Percentiles rank a stretch among this genome's conserved stretches.
These are phyloP conservation scores for Corbicula japonica DNA, from an alignment of 2,888 invertebrate genomes.

Conservation along the genomic window DNA sequence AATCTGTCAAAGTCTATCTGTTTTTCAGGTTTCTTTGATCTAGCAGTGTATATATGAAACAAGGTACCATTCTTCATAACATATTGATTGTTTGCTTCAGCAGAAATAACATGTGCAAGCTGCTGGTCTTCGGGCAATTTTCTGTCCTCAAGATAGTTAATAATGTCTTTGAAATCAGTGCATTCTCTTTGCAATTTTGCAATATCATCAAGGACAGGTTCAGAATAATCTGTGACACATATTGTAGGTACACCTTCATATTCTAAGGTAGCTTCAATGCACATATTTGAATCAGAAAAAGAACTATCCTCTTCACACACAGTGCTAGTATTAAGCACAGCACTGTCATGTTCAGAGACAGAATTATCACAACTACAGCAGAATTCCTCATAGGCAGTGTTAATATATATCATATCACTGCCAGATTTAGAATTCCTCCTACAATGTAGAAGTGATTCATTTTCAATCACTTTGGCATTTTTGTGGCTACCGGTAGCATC, in stretches of 20 bases:
- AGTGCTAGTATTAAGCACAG: too few relatives aligned
- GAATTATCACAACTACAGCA: too few relatives aligned
- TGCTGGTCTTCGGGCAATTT: constrained; percentile 40
- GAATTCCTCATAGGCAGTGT: too few relatives aligned
- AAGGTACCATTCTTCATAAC: constrained; percentile 34
- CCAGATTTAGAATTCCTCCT: too few relatives aligned
- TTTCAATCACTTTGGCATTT: too few relatives aligned
- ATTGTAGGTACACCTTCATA: constrained; percentile 13
- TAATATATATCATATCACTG: too few relatives aligned
- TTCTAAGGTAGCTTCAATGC: constrained; percentile 28
- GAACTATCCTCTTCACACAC: too few relatives aligned
- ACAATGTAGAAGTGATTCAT: too few relatives aligned
- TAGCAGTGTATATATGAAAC: constrained; percentile 41
- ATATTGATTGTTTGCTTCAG: constrained; percentile 50
- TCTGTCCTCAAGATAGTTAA: constrained; percentile 26
- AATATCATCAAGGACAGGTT: constrained; percentile 17
- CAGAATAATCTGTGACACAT: constrained; percentile 1
- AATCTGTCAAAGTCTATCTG: constrained; percentile 14
- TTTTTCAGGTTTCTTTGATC: constrained; percentile 12
- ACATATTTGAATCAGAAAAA: too few relatives aligned
- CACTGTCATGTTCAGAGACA: too few relatives aligned
- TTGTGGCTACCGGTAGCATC: too few relatives aligned
- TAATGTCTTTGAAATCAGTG: constrained; percentile 40
- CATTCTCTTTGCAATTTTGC: constrained; percentile 41
- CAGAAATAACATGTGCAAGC: constrained; percentile 13